These are phyloP conservation scores for Anguilla marmorata DNA, from an alignment of 2,797 vertebrate species.

Conservation along the genomic window DNA sequence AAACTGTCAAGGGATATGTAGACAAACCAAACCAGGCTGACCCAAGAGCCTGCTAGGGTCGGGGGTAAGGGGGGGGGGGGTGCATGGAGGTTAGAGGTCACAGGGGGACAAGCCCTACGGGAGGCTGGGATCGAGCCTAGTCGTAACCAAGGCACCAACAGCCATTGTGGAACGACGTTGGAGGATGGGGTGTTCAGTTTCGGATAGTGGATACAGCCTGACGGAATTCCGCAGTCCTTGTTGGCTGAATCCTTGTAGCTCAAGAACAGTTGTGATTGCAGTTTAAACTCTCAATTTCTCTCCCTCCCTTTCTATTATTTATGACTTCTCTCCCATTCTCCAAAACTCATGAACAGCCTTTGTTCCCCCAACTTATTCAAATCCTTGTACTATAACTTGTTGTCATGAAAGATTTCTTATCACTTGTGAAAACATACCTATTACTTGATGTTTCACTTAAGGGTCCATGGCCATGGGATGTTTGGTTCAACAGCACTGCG, in stretches of 20 bases:
- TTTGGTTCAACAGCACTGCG: not conserved
- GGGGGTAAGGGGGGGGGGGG: not conserved
- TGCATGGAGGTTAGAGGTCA: not conserved
- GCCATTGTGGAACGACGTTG: not conserved
- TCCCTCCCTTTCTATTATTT: not conserved
- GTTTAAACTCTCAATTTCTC: not conserved
- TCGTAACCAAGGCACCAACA: not conserved
- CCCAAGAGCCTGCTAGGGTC: not conserved
- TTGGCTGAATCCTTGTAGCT: not conserved
- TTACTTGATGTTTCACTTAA: not conserved
- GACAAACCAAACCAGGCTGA: slow-evolving; percentile 54
- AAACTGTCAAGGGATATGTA: slow-evolving; percentile 43
- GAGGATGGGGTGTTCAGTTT: slow-evolving; percentile 10
- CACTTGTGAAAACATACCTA: not conserved
- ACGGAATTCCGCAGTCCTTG: not conserved
- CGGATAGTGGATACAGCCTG: not conserved
- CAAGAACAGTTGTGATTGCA: not conserved
- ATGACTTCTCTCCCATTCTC: not conserved
- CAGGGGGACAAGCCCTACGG: slow-evolving; percentile 6
- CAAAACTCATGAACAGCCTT: not conserved
- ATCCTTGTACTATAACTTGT: not conserved
- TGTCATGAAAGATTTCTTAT: not conserved
- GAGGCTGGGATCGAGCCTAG: not conserved
- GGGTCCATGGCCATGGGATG: not conserved
- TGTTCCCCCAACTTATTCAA: not conserved